phyloP scores from a whole-genome alignment of 2,797 vertebrate genomes.

The Chelmon rostratus region DNA sequence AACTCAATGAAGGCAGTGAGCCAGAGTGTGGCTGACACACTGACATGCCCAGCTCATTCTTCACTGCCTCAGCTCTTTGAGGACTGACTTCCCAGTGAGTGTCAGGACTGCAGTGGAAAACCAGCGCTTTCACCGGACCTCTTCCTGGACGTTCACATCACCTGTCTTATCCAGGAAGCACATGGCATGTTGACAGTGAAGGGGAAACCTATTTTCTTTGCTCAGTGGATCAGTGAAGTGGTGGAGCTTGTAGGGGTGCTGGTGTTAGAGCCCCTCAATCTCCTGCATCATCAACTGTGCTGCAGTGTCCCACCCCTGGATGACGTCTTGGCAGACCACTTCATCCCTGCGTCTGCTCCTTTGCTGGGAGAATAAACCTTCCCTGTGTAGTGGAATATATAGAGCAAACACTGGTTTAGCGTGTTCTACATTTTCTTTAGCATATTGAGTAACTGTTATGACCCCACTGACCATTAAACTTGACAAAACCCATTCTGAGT shows the following conservation, averaged over 20 bases:
- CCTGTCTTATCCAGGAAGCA: not conserved
- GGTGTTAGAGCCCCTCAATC: not conserved
- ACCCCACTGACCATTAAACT: not conserved
- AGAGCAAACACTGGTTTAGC: not conserved
- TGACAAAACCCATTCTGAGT: not conserved
- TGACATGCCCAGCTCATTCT: not conserved
- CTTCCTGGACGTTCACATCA: not conserved
- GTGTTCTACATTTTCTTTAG: not conserved
- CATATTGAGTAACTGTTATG: not conserved
- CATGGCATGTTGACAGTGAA: not conserved
- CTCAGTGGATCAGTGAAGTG: not conserved
- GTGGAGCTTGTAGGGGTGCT: not conserved
- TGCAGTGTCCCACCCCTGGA: not conserved
- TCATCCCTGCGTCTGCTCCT: not conserved
- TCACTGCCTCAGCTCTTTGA: not conserved
- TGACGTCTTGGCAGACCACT: not conserved
- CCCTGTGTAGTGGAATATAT: not conserved
- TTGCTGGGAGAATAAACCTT: not conserved
- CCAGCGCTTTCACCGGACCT: not conserved
- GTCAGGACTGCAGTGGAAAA: not conserved
- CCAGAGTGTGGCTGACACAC: not conserved
- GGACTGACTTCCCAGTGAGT: not conserved
- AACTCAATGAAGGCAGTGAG: not conserved
- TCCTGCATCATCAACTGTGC: not conserved
- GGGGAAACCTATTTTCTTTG: not conserved